These are phyloP conservation scores for Ceratina calcarata DNA, from an alignment of 1,140 invertebrate species.

Conservation along the genomic window DNA sequence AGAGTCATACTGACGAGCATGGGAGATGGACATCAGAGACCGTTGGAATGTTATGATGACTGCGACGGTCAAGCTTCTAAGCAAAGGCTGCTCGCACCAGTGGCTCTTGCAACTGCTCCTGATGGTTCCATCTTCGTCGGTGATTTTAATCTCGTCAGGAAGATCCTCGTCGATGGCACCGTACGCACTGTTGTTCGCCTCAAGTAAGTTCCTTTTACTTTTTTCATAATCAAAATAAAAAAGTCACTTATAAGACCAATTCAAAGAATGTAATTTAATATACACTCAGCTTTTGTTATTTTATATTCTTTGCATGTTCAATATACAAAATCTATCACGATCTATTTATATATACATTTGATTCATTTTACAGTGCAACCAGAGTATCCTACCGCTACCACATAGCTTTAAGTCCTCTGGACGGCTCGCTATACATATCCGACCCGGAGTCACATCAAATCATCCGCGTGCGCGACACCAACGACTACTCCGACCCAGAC, in stretches of 20 bases:
- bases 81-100: constrained; percentile 92
- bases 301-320: no score
- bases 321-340: no score
- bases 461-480: constrained; percentile 91
- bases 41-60: constrained; percentile 88
- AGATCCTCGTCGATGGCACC: constrained; percentile 92
- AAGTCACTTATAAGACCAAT: no score
- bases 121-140: constrained; percentile 98
- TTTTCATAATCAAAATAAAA: no score
- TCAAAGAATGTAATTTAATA: no score
- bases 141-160: constrained; percentile 96
- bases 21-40: constrained; percentile 94
- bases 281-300: no score
- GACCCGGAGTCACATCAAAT: constrained; percentile 97
- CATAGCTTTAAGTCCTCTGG: constrained; percentile 95
- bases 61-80: constrained; percentile 92
- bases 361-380: constrained; percentile 85
- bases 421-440: constrained; percentile 96
- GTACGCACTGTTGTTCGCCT: constrained; percentile 93
- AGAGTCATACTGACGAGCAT: constrained; percentile 94
- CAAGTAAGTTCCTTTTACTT: constrained; percentile 85
- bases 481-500: constrained; percentile 91
- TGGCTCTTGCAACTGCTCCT: constrained; percentile 92
- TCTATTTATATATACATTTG: no score
- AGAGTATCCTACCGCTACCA: constrained; percentile 97